Evolutionary conservation across 2,888 invertebrate genomes (phyloP).

Genomic region (Sminthurides aquaticus): DNA sequence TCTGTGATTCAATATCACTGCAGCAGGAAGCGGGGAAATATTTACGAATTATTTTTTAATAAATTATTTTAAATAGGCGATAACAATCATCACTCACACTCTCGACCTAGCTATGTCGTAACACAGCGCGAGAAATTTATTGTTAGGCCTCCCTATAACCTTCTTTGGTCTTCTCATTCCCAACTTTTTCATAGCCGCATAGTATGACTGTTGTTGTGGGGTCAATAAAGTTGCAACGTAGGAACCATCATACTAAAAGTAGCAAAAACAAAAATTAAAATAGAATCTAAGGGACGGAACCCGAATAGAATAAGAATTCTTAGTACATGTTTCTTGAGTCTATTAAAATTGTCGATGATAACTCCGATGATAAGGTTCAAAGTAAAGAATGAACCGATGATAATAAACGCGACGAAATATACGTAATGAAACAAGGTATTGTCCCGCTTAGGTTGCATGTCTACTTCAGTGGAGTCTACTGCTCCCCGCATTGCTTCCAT

Average conservation of each 20-base stretch:
- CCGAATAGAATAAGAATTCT: neutral
- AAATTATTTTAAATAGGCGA: no score
- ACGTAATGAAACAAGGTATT: slow-evolving; percentile 81
- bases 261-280: no score
- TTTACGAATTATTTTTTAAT: no score
- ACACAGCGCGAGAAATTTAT: slow-evolving; percentile 86
- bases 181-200: slow-evolving; percentile 93
- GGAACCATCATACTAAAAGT: slow-evolving; percentile 90
- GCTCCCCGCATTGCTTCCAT: slow-evolving; percentile 95
- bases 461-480: slow-evolving; percentile 80
- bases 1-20: no score
- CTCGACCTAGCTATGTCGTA: slow-evolving; percentile 90
- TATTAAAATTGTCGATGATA: slow-evolving; percentile 96
- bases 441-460: slow-evolving; percentile 76
- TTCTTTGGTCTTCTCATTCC: slow-evolving; percentile 94
- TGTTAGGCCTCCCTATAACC: slow-evolving; percentile 89
- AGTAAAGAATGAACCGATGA: slow-evolving; percentile 93
- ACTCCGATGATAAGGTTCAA: slow-evolving; percentile 96
- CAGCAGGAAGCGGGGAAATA: no score
- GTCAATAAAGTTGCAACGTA: slow-evolving; percentile 95
- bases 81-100: slow-evolving; percentile 53
- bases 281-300: neutral
- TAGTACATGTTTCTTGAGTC: slow-evolving; percentile 87
- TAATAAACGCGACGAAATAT: slow-evolving; percentile 92
- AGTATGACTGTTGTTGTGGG: slow-evolving; percentile 90